Conservation (phyloP, 2,797 vertebrate species). For the Acipenser transmontanus region DNA sequence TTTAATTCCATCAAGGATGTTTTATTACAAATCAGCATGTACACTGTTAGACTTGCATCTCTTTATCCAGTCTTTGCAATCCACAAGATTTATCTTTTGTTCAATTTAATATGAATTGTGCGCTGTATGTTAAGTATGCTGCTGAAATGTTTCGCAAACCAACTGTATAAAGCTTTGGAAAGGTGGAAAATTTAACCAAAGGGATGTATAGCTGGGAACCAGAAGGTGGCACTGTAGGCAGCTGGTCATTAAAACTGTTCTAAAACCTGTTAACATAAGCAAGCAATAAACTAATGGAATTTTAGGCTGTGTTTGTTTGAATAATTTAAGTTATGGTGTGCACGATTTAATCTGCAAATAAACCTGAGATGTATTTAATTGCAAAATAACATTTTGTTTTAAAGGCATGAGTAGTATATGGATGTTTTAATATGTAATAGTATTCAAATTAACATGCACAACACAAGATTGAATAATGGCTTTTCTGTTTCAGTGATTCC, state of each 20-base stretch:
- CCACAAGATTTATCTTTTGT: not conserved
- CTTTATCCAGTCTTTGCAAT: not conserved
- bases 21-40: constrained; percentile 11
- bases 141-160: not conserved
- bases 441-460: too few relatives aligned
- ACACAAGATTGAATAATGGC: too few relatives aligned
- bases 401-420: too few relatives aligned
- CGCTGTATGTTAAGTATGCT: not conserved
- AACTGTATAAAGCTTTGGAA: constrained; percentile 1
- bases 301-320: constrained; percentile 38
- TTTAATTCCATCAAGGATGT: constrained; percentile 31
- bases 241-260: constrained; percentile 19
- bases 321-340: too few relatives aligned
- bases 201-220: constrained; percentile 24
- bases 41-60: not conserved
- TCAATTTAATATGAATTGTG: not conserved
- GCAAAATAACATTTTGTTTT: too few relatives aligned
- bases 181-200: not conserved
- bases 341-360: too few relatives aligned
- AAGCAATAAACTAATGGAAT: constrained; percentile 66
- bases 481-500: too few relatives aligned
- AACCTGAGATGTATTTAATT: too few relatives aligned
- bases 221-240: constrained; percentile 36
- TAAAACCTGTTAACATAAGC: constrained; percentile 32
- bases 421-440: too few relatives aligned